Conservation (phyloP, 1,140 invertebrate genomes). For the Drosophila sturtevanti region DNA sequence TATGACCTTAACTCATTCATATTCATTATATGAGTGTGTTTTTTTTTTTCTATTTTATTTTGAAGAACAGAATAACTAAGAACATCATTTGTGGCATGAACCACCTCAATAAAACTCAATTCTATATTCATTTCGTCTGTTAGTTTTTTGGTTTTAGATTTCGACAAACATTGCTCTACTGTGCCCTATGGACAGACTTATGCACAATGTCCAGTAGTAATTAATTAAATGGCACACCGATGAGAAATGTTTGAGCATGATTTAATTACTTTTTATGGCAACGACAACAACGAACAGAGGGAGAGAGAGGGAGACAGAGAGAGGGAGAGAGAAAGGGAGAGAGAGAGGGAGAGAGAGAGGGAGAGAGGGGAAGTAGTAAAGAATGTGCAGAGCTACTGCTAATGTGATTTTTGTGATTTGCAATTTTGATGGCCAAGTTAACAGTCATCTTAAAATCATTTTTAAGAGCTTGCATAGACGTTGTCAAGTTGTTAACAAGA, state of each 20-base stretch:
- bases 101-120: conserved; percentile 49
- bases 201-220: conserved; percentile 46
- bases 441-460: not conserved
- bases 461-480: not conserved
- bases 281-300: conserved; percentile 13
- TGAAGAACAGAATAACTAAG: conserved; percentile 9
- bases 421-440: not conserved
- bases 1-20: conserved; percentile 62
- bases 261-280: conserved; percentile 20
- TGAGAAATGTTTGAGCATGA: conserved; percentile 23
- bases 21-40: conserved; percentile 42
- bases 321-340: too few relatives aligned
- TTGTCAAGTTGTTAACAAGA: not conserved
- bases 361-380: too few relatives aligned
- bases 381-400: not conserved
- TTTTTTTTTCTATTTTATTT: conserved; percentile 18
- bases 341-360: not conserved
- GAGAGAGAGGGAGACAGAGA: not conserved
- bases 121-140: conserved; percentile 44
- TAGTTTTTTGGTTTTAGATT: conserved; percentile 19
- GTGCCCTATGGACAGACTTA: conserved; percentile 20
- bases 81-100: conserved; percentile 17
- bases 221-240: conserved; percentile 46
- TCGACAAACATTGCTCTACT: not conserved
- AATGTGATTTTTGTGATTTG: not conserved